Evolutionary conservation across 1,140 invertebrate species (phyloP).

Genomic region (Galleria mellonella): DNA sequence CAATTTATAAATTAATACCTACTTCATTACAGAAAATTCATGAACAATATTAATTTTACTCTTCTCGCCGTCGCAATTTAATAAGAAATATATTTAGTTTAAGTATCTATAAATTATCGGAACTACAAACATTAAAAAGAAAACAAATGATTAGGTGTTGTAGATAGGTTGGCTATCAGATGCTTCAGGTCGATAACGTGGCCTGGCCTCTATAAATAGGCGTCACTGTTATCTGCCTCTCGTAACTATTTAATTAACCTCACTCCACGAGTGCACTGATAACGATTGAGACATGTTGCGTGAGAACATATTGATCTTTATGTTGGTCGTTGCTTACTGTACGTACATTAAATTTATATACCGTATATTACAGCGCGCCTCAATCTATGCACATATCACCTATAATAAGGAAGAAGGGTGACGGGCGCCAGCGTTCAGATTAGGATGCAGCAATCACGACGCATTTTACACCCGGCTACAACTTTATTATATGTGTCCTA

Average conservation of each 20-base stretch:
- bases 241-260: slow-evolving; percentile 66
- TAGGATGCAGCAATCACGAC: slow-evolving; percentile 28
- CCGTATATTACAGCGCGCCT: neutral
- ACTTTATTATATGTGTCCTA: too few relatives aligned
- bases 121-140: too few relatives aligned
- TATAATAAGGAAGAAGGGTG: slow-evolving; percentile 40
- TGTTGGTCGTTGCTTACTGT: slow-evolving; percentile 16
- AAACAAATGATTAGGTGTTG: slow-evolving; percentile 27
- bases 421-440: slow-evolving; percentile 17
- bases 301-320: slow-evolving; percentile 55
- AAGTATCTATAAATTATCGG: too few relatives aligned
- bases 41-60: too few relatives aligned
- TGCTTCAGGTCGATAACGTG: slow-evolving; percentile 51
- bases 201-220: slow-evolving; percentile 51
- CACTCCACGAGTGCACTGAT: slow-evolving; percentile 49
- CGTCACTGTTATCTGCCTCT: slow-evolving; percentile 49
- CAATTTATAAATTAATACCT: too few relatives aligned
- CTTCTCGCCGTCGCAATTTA: too few relatives aligned
- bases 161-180: slow-evolving; percentile 46
- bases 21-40: too few relatives aligned
- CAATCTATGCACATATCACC: slow-evolving; percentile 13
- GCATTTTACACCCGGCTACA: too few relatives aligned
- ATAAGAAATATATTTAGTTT: too few relatives aligned
- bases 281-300: slow-evolving; percentile 45
- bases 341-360: neutral